Percentiles rank a stretch among this genome's conserved stretches.
phyloP scores from a whole-genome alignment of 2,888 invertebrate genomes.

The Ormia ochracea region DNA sequence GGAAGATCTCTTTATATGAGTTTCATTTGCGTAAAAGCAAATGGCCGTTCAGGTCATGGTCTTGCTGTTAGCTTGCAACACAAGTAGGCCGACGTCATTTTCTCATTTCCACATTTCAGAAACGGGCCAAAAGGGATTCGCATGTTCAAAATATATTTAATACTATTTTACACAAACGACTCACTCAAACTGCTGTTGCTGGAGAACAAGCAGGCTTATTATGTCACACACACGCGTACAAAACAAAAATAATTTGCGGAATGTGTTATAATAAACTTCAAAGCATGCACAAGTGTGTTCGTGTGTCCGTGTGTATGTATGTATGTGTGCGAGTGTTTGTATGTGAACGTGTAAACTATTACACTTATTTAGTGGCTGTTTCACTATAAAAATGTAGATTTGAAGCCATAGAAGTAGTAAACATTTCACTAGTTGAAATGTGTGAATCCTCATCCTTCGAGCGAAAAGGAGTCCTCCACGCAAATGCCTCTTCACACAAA shows the following conservation, averaged over 20 bases:
- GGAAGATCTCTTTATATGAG: neutral
- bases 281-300: no score
- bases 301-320: no score
- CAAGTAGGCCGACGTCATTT: neutral
- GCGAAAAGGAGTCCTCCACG: neutral
- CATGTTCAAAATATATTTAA: slow-evolving; percentile 55
- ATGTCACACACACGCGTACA: neutral
- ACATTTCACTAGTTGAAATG: slow-evolving; percentile 20
- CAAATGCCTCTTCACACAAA: neutral
- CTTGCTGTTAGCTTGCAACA: neutral
- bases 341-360: neutral
- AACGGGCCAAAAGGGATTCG: slow-evolving; percentile 44
- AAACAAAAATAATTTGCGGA: neutral
- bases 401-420: slow-evolving; percentile 39
- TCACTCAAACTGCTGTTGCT: slow-evolving; percentile 21
- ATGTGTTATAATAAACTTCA: slow-evolving; percentile 23
- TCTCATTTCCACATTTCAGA: neutral
- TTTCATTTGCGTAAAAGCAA: neutral
- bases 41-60: neutral
- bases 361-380: slow-evolving; percentile 10
- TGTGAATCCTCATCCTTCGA: slow-evolving; percentile 21
- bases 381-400: neutral
- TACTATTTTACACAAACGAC: slow-evolving; percentile 24
- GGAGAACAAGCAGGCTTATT: neutral
- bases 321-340: no score